Base-by-base conservation (phyloP, 2,113 vertebrate species). In the Saccopteryx leptura region DNA sequence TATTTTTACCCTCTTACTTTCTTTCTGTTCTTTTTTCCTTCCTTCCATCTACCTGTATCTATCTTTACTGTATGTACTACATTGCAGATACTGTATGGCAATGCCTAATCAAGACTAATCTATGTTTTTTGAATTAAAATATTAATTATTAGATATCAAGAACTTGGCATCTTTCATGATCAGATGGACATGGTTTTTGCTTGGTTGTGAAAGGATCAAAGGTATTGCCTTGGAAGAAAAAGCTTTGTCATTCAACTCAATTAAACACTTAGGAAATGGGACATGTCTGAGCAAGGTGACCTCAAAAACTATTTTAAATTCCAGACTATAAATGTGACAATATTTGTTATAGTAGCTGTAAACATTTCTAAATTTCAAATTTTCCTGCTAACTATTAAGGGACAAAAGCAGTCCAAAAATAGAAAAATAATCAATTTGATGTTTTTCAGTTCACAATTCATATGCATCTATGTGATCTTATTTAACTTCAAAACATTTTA, bases 331-430 rank as follows among this genome's bases (percentile, higher is more conserved):
- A 95, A 46, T 52, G 17, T 86, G 9, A n/a, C 23, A 96, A 63
- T 0, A 52, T 50, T 74, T 87, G 13, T 33, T 74, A 9, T 23
- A 66, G 2, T 93, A 75, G 69, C 90, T 87, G 10, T 74, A 94
- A 87, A 65, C 2, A 9, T 89, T 39, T 87, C 60, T 92, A n/a
- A 80, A 95, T 80, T 90, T 90, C 7, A 86, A 31, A 6, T 82
- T 65, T 3, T 7, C 1, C 24, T 60, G 61, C 65, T 88, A 9
- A 50, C 15, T 87, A 48, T 80, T 90, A 93, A 93, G 12, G 12
- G 21, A 18, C 39, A 79, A 93, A 84, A 8, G 3, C 6, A 63
- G 2, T 69, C 18, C 21, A 60, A 48, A 69, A 76, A 5, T 7
- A 78, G 15, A 52, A 54, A 91, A 76, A 75, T 65, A 68, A 66